phyloP scores from a whole-genome alignment of 2,888 invertebrate species.

The Eupithecia subumbrata region DNA sequence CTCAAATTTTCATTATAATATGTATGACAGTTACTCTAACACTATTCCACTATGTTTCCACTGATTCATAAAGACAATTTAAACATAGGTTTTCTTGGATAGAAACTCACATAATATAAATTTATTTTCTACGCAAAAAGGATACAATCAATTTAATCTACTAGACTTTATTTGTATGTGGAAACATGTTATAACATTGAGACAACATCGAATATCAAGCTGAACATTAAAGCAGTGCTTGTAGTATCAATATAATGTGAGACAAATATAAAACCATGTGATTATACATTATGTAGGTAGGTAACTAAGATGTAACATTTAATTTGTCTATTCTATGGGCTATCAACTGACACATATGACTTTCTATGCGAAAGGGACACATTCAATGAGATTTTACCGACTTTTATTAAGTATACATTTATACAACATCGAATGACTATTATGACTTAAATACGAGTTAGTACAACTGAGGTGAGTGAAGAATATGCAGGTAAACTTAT shows the following conservation, averaged over 20 bases:
- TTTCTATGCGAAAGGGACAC: neutral
- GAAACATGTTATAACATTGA: neutral
- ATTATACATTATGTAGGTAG: neutral
- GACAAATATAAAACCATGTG: neutral
- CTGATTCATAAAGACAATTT: neutral
- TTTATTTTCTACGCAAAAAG: neutral
- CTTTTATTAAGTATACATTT: neutral
- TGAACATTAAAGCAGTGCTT: neutral
- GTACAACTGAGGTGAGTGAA: neutral
- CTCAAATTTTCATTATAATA: neutral
- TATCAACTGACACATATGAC: neutral
- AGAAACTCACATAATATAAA: neutral
- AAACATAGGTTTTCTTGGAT: neutral
- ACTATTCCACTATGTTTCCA: neutral
- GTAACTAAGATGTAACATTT: neutral
- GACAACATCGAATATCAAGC: neutral
- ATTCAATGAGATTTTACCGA: neutral
- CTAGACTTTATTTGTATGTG: neutral
- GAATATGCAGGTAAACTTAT: neutral
- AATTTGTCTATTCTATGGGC: neutral
- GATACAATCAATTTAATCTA: neutral
- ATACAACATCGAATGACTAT: neutral
- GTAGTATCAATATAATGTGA: neutral
- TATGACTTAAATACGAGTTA: neutral
- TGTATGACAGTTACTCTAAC: neutral